Evolutionary conservation across 2,888 invertebrate genomes (phyloP), one percentile per base, ranked within the genome.

Genomic region (Andricus quercusramuli): DNA sequence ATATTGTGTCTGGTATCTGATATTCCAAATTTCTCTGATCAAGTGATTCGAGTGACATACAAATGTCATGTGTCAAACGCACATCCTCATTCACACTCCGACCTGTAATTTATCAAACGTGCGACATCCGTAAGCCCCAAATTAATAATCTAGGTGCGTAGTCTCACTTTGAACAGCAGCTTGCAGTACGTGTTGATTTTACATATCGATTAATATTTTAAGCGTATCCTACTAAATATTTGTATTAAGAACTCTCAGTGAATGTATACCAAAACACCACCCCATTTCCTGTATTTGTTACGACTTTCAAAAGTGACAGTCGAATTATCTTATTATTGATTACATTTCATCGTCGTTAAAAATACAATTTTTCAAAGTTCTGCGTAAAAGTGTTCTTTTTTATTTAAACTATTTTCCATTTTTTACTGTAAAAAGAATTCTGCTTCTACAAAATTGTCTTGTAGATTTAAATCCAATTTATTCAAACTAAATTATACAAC

Each of bases 31-130:
- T 88, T 84, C 84, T 82, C 85, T 84, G 88, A 88, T 88, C 84
- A 87, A 86, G 88, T 86, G 87, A 86, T 86, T 87, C 88, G 82
- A 86, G 88, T 87, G 88, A 86, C 85, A 84, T 82, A 88, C 86
- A 86, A 88, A 88, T 86, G 87, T 87, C 88, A 89, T 83, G 85
- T 86, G 88, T 88, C 88, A 89, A 82, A 81, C 79, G 82, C 86
- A 87, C 83, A 82, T 80, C 79, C 65, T 79, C 82, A 83, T 83
- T 82, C 83, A 77, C 82, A 81, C 83, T 85, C 81, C 79, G 80
- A 80, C 80, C 82, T 82, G 83, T 80, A 83, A 85, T 85, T 83
- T 74, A 74, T 74, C 74, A 74, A 74, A 74, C 32, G 56, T 56
- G 32, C n/a, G 29, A 56, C 17, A 32, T 29, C 56, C 74, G 32